A percentile compares a stretch with the other conserved stretches of the same genome.
Conservation (phyloP, 2,888 invertebrate genomes). For the Noctua pronuba region DNA sequence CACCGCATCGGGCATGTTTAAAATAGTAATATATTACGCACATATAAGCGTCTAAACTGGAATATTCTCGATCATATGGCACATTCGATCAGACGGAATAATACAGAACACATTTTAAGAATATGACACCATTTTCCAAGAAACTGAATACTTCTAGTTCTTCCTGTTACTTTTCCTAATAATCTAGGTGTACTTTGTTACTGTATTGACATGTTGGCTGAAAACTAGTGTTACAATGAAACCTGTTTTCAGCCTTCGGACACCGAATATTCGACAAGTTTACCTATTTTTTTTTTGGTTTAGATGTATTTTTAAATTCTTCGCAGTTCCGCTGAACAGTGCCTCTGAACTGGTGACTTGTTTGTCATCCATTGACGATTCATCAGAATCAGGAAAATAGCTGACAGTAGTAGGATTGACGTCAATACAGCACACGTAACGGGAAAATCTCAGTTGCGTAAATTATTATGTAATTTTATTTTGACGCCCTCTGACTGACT, state of each 20-base stretch:
- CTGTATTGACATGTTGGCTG: neutral
- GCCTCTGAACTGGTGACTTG: neutral
- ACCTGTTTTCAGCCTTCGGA: neutral
- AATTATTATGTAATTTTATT: slow-evolving; percentile 37
- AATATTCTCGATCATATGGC: slow-evolving; percentile 2
- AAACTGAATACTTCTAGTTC: neutral
- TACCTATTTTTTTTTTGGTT: neutral
- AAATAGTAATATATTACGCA: neutral
- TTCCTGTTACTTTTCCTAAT: slow-evolving; percentile 40
- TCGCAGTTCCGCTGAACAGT: neutral
- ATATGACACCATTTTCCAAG: slow-evolving; percentile 10
- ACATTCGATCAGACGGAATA: neutral
- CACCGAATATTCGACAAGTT: neutral
- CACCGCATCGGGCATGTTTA: neutral
- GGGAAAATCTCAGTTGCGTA: slow-evolving; percentile 29
- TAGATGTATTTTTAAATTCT: neutral
- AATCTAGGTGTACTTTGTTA: neutral
- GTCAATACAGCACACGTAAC: slow-evolving; percentile 24
- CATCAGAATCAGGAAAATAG: slow-evolving; percentile 25
- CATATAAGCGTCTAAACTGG: neutral
- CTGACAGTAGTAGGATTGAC: slow-evolving; percentile 5
- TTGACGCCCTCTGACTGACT: neutral
- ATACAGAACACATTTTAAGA: slow-evolving; percentile 14
- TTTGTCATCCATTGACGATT: slow-evolving; percentile 4
- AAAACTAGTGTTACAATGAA: neutral